Base-by-base conservation (phyloP, 2,113 vertebrate species). In the Rhombomys opimus region DNA sequence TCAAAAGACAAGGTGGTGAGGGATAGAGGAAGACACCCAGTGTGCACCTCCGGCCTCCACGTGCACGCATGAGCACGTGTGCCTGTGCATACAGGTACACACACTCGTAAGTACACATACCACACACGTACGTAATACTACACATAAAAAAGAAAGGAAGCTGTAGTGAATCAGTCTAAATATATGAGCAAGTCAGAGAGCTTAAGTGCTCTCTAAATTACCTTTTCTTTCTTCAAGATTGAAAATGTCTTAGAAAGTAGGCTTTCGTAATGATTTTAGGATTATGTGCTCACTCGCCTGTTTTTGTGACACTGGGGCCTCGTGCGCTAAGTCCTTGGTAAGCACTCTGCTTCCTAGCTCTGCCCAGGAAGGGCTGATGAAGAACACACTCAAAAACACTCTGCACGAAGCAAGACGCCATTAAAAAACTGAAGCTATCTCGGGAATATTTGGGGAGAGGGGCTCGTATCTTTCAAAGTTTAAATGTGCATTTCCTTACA, bases 171-270 rank as follows among this genome's bases (percentile, higher is more conserved):
- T 87, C 57, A 73, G 82, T 15, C 23, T 30, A 68, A 80, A 54
- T 13, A 20, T 41, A 70, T 50, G 12, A 94, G 41, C 77, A 93
- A 91, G 38, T 75, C 0, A 14, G 46, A 87, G 13, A 89, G 30
- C 50, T 89, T 77, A 77, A 85, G 91, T 63, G 85, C 38, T 17
- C 61, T 13, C n/a, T 38, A 77, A 67, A 81, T 93, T 72, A 17
- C 52, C 65, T 77, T 91, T 95, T 85, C 38, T 82, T 96, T 94
- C 46, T 96, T 90, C 18, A 70, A 89, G 81, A 94, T 84, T 52
- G 25, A 65, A 76, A 95, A 87, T 7, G 54, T 35, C 25, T 72
- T 22, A 0, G 1, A 13, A 87, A 89, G 54, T 35, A 35, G 50
- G 76, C 11, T 95, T 90, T 89, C 12, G 63, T 54, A 25, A 54